A percentile compares a stretch with the other conserved stretches of the same genome.
Evolutionary conservation across 2,888 invertebrate species (phyloP).

Genomic region (Calephelis perditalis): DNA sequence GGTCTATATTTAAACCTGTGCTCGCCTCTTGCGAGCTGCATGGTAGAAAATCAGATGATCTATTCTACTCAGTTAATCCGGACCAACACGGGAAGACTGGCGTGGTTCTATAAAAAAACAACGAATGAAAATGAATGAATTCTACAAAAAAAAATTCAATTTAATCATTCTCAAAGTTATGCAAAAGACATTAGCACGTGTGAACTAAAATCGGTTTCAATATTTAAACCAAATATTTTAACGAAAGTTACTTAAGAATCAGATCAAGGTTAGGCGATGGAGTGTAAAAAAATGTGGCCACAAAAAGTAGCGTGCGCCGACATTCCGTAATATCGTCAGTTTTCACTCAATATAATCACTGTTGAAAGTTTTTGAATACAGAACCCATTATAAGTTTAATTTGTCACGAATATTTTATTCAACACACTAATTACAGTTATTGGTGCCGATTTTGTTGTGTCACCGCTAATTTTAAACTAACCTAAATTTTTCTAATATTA

Average conservation of each 20-base stretch:
- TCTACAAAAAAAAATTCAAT: too few relatives aligned
- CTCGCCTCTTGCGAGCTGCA: too few relatives aligned
- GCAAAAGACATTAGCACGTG: too few relatives aligned
- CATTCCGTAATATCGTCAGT: slow-evolving; percentile 7
- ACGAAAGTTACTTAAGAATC: slow-evolving; percentile 52
- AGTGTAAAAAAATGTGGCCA: slow-evolving; percentile 42
- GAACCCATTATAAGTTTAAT: slow-evolving; percentile 2
- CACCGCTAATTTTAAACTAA: too few relatives aligned
- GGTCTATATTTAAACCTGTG: too few relatives aligned
- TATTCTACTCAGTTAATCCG: too few relatives aligned
- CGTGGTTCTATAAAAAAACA: too few relatives aligned
- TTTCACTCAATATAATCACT: slow-evolving; percentile 9
- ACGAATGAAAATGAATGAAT: too few relatives aligned
- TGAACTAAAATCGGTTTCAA: slow-evolving; percentile 8
- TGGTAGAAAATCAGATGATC: too few relatives aligned
- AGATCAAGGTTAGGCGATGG: slow-evolving; percentile 57
- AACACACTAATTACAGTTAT: background rate
- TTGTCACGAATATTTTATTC: background rate
- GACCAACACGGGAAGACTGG: too few relatives aligned
- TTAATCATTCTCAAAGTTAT: background rate
- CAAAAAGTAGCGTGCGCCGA: slow-evolving; percentile 43
- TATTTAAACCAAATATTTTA: slow-evolving; percentile 20
- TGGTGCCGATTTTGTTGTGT: too few relatives aligned
- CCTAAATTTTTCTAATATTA: too few relatives aligned
- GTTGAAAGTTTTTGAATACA: background rate